Evolutionary conservation across 1,140 invertebrate species (phyloP).

Genomic region (Tetramorium simillimum): DNA sequence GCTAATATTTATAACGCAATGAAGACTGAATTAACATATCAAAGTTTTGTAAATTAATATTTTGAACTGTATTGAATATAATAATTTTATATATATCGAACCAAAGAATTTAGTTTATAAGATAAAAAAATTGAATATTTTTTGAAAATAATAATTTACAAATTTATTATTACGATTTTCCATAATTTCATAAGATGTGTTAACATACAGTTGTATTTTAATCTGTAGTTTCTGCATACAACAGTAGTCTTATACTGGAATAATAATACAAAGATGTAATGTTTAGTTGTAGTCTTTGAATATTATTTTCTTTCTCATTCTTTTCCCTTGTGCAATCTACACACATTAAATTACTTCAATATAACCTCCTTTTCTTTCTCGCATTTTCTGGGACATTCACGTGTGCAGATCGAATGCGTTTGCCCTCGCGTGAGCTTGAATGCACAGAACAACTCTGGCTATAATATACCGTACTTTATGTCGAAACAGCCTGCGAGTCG

Average conservation of each 20-base stretch:
- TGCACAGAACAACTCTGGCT: slow-evolving; percentile 38
- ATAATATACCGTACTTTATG: slow-evolving; percentile 71
- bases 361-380: neutral
- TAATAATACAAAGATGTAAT: neutral
- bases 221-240: neutral
- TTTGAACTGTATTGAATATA: neutral
- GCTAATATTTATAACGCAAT: neutral
- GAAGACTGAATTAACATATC: neutral
- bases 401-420: slow-evolving; percentile 9
- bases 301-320: neutral
- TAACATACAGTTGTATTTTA: neutral
- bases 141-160: neutral
- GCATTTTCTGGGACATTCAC: slow-evolving; percentile 47
- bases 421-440: slow-evolving; percentile 41
- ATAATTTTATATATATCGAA: neutral
- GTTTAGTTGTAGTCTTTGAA: neutral
- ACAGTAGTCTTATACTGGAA: neutral
- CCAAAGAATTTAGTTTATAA: neutral
- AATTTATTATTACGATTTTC: neutral
- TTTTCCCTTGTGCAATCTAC: neutral
- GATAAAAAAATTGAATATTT: neutral
- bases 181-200: neutral
- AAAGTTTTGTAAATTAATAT: neutral
- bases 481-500: slow-evolving; percentile 51
- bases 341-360: neutral